Conservation (phyloP, 2,113 vertebrate genomes). For the Rhodinocichla rosea region DNA sequence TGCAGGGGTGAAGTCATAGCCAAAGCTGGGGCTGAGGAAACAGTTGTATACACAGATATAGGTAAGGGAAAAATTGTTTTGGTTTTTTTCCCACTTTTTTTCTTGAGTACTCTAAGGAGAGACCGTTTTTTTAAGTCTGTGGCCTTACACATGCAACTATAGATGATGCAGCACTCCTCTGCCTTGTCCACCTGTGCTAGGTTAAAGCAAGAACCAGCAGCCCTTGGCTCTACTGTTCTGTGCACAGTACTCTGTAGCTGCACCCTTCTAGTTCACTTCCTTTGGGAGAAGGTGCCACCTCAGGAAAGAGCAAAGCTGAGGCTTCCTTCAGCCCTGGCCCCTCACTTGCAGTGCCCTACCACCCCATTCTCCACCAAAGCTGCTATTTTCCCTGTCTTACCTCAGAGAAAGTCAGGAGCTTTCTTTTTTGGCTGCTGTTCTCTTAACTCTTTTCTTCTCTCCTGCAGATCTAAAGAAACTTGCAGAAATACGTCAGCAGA, state of each 20-base stretch:
- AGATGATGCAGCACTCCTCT: not conserved
- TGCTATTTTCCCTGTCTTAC: not conserved
- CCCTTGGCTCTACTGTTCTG: not conserved
- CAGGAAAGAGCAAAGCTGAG: not conserved
- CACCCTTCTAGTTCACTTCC: not conserved
- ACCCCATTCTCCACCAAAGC: not conserved
- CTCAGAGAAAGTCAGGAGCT: not conserved
- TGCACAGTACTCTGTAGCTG: not conserved
- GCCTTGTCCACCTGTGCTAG: not conserved
- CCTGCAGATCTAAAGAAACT: constrained; percentile 89
- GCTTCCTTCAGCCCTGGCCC: not conserved
- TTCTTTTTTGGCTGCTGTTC: not conserved
- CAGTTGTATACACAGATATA: constrained; percentile 86
- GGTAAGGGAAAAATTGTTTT: constrained; percentile 73
- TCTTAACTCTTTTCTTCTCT: not conserved
- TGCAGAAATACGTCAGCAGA: constrained; percentile 88
- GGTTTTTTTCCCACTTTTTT: not conserved
- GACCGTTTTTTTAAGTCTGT: not conserved
- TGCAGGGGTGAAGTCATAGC: constrained; percentile 93
- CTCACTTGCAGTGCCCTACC: not conserved
- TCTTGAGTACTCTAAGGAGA: not conserved
- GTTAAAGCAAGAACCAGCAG: not conserved
- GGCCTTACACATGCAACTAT: not conserved
- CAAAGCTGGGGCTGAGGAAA: constrained; percentile 85
- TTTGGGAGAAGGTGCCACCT: not conserved